Conservation (phyloP, 1,140 invertebrate species). For the Drosophila kikkawai region DNA sequence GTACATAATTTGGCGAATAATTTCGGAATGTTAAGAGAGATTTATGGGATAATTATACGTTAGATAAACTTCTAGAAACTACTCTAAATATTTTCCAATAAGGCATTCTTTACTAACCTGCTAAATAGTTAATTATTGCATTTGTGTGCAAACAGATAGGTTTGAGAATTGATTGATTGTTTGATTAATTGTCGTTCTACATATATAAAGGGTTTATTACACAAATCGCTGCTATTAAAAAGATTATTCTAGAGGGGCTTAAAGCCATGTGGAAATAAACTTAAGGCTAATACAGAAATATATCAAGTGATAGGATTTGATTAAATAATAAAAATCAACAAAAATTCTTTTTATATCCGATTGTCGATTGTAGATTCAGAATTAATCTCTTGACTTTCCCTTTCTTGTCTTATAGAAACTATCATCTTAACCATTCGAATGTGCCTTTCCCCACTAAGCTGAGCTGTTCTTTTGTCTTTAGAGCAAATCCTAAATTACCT, state of each 20-base stretch:
- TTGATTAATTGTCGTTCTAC: slow-evolving; percentile 13
- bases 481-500: slow-evolving; percentile 23
- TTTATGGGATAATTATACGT: background rate
- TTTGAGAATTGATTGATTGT: slow-evolving; percentile 7
- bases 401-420: background rate
- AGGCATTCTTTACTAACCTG: background rate
- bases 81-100: slow-evolving; percentile 10
- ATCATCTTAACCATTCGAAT: background rate
- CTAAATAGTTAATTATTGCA: slow-evolving; percentile 10
- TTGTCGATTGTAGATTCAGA: background rate
- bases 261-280: background rate
- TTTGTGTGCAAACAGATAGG: background rate
- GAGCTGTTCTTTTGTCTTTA: slow-evolving; percentile 12
- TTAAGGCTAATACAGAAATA: background rate
- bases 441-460: slow-evolving; percentile 1
- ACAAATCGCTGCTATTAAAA: slow-evolving; percentile 12
- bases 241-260: background rate
- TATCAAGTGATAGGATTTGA: background rate
- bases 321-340: too few species aligned
- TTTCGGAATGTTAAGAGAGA: background rate
- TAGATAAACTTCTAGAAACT: background rate
- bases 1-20: slow-evolving; percentile 14
- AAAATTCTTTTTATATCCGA: background rate
- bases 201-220: slow-evolving; percentile 7
- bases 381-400: background rate